Evolutionary conservation across 2,797 vertebrate species (phyloP).

Genomic region (Melanitta fusca): DNA sequence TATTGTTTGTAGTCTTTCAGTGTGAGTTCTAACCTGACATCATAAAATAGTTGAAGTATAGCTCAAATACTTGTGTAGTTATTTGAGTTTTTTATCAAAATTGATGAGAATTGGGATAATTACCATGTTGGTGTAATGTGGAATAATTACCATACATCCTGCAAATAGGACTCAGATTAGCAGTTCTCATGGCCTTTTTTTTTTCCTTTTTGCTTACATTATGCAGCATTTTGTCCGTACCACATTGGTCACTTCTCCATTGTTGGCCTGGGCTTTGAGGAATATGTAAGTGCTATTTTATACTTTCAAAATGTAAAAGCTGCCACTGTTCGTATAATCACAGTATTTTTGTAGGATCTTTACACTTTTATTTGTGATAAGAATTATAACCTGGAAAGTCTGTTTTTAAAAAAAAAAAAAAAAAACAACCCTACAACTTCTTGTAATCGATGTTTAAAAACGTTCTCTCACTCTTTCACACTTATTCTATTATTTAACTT

Average conservation of each 20-base stretch:
- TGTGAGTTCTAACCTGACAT: background rate
- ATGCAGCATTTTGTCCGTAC: slow-evolving; percentile 96
- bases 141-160: background rate
- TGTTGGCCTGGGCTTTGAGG: slow-evolving; percentile 95
- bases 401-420: no score
- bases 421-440: background rate
- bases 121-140: background rate
- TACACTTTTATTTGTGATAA: background rate
- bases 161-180: background rate
- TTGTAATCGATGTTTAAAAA: background rate
- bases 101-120: background rate
- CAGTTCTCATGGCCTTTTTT: slow-evolving; percentile 46
- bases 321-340: background rate
- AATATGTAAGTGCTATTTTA: slow-evolving; percentile 89
- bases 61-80: background rate
- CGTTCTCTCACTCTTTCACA: background rate
- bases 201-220: background rate
- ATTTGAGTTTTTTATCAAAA: background rate
- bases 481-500: background rate
- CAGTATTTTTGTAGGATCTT: background rate
- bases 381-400: background rate
- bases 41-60: background rate
- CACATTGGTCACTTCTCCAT: slow-evolving; percentile 99
- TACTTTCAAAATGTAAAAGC: background rate
- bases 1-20: background rate